phyloP scores from a whole-genome alignment of 2,797 vertebrate species.

The Menidia menidia region DNA sequence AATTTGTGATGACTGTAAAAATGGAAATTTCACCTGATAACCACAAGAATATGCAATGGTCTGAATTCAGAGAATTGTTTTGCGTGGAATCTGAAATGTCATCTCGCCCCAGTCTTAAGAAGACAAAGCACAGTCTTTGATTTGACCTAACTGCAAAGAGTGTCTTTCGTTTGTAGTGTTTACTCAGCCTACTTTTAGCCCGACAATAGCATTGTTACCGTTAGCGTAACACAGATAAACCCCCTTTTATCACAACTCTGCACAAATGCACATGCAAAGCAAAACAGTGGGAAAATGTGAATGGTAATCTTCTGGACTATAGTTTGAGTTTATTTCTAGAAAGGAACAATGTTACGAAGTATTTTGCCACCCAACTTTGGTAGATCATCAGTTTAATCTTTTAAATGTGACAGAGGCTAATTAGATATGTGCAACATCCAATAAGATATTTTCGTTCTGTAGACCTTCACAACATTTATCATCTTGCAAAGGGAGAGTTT shows the following conservation, averaged over 20 bases:
- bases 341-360: not conserved
- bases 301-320: not conserved
- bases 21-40: no score
- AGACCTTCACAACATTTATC: not conserved
- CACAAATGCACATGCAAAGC: not conserved
- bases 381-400: not conserved
- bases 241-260: conserved; percentile 9
- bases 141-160: conserved; percentile 26
- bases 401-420: not conserved
- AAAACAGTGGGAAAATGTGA: not conserved
- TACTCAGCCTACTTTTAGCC: conserved; percentile 40
- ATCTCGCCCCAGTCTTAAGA: conserved; percentile 19
- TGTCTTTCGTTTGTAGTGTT: conserved; percentile 27
- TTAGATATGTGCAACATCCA: not conserved
- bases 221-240: conserved; percentile 13
- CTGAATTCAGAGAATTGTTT: conserved; percentile 3
- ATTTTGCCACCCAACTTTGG: not conserved
- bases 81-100: conserved; percentile 17
- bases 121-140: conserved; percentile 18
- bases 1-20: no score
- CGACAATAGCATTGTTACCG: conserved; percentile 18
- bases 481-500: not conserved
- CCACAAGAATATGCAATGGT: not conserved
- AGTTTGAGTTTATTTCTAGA: not conserved
- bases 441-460: not conserved